Conservation (phyloP, 2,113 vertebrate genomes). For the Catagonus wagneri region DNA sequence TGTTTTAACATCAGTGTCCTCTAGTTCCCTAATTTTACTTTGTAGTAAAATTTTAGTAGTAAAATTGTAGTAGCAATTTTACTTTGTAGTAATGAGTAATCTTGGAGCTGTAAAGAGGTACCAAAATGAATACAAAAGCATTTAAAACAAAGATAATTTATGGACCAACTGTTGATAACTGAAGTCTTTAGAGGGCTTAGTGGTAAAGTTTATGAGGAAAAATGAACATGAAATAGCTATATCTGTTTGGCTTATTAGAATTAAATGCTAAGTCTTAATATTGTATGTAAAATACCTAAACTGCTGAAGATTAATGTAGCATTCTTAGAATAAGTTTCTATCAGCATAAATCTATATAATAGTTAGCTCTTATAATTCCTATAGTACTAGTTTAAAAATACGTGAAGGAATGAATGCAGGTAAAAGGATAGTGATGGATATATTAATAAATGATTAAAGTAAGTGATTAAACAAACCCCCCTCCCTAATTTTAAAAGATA, state of each 20-base stretch:
- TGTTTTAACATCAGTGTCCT: constrained; percentile 60
- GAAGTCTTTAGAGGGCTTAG: constrained; percentile 61
- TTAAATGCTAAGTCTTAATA: constrained; percentile 25
- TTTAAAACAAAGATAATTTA: constrained; percentile 77
- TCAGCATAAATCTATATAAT: background rate
- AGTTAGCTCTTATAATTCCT: background rate
- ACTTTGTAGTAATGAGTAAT: constrained; percentile 71
- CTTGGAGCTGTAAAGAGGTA: constrained; percentile 69
- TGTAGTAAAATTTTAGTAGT: too few relatives aligned
- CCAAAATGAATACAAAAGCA: constrained; percentile 64
- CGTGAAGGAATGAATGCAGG: background rate
- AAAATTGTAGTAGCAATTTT: too few relatives aligned
- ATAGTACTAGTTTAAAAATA: background rate
- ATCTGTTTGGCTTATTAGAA: constrained; percentile 46
- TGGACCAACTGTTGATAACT: constrained; percentile 63
- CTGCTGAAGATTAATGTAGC: background rate
- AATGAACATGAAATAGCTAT: constrained; percentile 59
- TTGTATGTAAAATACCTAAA: constrained; percentile 27
- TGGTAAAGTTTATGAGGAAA: constrained; percentile 70
- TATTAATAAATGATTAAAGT: constrained; percentile 12
- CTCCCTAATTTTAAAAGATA: background rate
- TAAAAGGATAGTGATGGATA: background rate
- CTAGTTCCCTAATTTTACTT: constrained; percentile 67
- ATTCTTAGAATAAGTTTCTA: constrained; percentile 3
- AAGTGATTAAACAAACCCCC: background rate